A percentile compares a stretch with the other conserved stretches of the same genome.
Conservation (phyloP, 2,797 vertebrate genomes). For the Sarcophilus harrisii region DNA sequence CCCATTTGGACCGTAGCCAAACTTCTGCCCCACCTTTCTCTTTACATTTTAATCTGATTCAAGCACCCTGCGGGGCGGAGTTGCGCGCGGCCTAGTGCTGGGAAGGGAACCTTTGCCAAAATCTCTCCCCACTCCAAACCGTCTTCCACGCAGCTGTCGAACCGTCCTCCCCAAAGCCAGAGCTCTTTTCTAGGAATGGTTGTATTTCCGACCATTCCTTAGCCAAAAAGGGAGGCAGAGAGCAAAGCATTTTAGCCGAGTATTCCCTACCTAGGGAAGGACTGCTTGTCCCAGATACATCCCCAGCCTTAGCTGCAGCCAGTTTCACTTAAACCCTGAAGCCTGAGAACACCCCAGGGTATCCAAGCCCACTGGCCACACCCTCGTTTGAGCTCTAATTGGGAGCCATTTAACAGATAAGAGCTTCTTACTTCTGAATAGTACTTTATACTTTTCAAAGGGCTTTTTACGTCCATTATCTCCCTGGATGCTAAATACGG, state of each 20-base stretch:
- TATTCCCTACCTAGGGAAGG: background rate
- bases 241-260: background rate
- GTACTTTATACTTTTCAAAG: background rate
- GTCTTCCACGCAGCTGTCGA: background rate
- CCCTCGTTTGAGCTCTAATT: background rate
- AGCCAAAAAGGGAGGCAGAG: background rate
- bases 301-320: background rate
- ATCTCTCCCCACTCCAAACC: background rate
- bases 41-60: background rate
- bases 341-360: background rate
- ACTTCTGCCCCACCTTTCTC: background rate
- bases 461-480: background rate
- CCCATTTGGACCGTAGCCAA: background rate
- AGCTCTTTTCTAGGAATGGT: background rate
- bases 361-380: background rate
- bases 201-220: background rate
- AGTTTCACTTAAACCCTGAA: background rate
- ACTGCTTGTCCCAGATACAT: background rate
- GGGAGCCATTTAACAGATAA: background rate
- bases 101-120: background rate
- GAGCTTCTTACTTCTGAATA: background rate
- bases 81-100: rapidly evolving
- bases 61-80: too few species aligned
- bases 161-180: background rate
- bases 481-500: background rate